Base-by-base conservation (phyloP, 2,888 invertebrate species). In the Sarcophaga rosellei region DNA sequence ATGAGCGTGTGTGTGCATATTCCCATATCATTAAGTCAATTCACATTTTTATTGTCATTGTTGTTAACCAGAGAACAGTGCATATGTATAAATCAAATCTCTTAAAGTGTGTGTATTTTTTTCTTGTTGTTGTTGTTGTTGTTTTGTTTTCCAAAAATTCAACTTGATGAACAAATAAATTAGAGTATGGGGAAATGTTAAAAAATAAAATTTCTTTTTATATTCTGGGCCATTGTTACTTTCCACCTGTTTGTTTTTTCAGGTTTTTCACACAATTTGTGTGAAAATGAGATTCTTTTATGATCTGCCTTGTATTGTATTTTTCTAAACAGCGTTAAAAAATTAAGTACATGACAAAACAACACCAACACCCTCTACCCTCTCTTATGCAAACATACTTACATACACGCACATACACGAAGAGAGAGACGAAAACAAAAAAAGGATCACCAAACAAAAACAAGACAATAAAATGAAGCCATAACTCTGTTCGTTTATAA, bases 381-480 rank as follows among this genome's bases (percentile, higher is more conserved):
- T 10, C 35, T 10, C 8, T 10, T 10, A 35, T 8, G 10, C 35
- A 25, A 25, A 25, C 35, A 35, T 35, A 35, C 35, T 35, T 35
- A 8, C 35, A 35, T 35, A 35, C 6, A 6, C 35, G 10, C 6
- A 35, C 35, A 25, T 8, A 35, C 23, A 59, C 23, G 65, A 15
- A 25, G 20, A 80, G 62, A 57, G 15, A n/a, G 3, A 0, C 15
- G 1, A 11, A 10, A 45, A 44, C 0, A 59, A 65, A 61, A 72
- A 80, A 62, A 21, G 35, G 61, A 62, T 65, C 35, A 57, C 15
- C 74, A 21, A 66, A 45, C 73, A 61, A 74, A 81, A 81, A 63
- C 63, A 81, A 69, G 23, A 59, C 69, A 69, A 81, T 81, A 75
- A 81, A 81, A 81, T 75, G 45, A 75, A 81, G 21, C 68, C 63